These are phyloP conservation scores for Ditula angustiorana DNA, from an alignment of 2,888 invertebrate species.

Conservation along the genomic window DNA sequence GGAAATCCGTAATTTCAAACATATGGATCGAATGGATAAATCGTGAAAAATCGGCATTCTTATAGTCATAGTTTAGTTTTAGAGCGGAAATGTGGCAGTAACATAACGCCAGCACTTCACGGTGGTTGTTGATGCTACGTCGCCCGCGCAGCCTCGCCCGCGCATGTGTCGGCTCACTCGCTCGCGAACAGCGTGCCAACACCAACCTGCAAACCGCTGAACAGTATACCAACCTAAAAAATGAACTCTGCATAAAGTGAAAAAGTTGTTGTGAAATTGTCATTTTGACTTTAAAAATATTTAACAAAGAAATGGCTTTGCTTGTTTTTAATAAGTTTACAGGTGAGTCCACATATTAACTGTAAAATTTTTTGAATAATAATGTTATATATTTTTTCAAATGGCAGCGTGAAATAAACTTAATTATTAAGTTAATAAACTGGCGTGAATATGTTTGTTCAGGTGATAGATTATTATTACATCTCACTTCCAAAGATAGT, in stretches of 20 bases:
- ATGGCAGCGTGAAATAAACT: not conserved
- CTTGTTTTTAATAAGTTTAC: slow-evolving; percentile 20
- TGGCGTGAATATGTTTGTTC: not conserved
- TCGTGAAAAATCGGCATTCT: slow-evolving; percentile 4
- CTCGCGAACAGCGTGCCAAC: slow-evolving; percentile 25
- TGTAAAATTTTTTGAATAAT: not conserved
- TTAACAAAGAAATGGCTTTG: slow-evolving; percentile 25
- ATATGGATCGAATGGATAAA: not conserved
- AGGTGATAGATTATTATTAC: not conserved
- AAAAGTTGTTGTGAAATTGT: slow-evolving; percentile 11
- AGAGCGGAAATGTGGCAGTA: slow-evolving; percentile 33
- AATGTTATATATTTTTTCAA: not conserved
- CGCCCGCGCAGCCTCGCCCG: slow-evolving; percentile 15
- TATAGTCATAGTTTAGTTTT: slow-evolving; percentile 16
- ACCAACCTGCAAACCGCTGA: slow-evolving; percentile 13
- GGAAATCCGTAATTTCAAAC: slow-evolving; percentile 18
- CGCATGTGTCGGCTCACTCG: slow-evolving; percentile 29
- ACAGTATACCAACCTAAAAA: not conserved
- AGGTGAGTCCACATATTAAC: slow-evolving; percentile 30
- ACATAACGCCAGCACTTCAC: slow-evolving; percentile 4
- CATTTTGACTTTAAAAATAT: slow-evolving; percentile 15
- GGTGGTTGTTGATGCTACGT: slow-evolving; percentile 18
- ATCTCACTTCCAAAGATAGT: too few species aligned
- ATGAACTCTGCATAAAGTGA: slow-evolving; percentile 30
- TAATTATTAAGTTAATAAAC: too few species aligned